These are phyloP conservation scores for Lithobates sylvaticus DNA, from an alignment of 2,797 vertebrate species.

Conservation along the genomic window DNA sequence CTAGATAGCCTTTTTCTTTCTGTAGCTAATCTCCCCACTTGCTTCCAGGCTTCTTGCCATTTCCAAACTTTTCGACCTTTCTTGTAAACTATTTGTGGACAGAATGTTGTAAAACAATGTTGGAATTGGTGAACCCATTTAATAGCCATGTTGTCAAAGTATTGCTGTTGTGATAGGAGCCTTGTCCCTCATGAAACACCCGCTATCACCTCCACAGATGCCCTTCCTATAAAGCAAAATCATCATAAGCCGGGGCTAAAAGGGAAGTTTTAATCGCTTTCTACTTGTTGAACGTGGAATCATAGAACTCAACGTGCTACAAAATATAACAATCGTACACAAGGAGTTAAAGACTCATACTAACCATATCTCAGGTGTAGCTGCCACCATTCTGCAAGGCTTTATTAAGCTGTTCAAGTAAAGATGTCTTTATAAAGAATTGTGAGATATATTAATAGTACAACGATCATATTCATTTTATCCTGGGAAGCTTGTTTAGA, in stretches of 20 bases:
- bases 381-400: slow-evolving; percentile 2
- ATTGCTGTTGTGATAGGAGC: slow-evolving; percentile 19
- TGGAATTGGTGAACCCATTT: slow-evolving; percentile 48
- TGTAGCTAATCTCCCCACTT: not conserved
- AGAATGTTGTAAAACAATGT: slow-evolving; percentile 23
- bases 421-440: not conserved
- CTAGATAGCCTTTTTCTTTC: slow-evolving; percentile 8
- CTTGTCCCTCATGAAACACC: slow-evolving; percentile 31
- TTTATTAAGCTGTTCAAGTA: slow-evolving; percentile 23
- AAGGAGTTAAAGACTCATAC: too few relatives aligned
- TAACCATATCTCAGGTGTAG: not conserved
- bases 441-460: not conserved
- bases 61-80: slow-evolving; percentile 53
- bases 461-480: slow-evolving; percentile 13
- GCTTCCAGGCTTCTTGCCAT: slow-evolving; percentile 11
- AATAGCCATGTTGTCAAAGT: slow-evolving; percentile 35
- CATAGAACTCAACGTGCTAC: too few relatives aligned
- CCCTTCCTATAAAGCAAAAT: not conserved
- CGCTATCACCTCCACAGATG: slow-evolving; percentile 30
- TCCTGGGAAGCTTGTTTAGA: slow-evolving; percentile 9
- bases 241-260: not conserved
- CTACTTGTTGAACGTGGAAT: too few relatives aligned
- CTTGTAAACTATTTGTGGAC: slow-evolving; percentile 48
- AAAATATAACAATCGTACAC: too few relatives aligned
- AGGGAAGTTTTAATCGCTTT: too few relatives aligned